Evolutionary conservation across 2,797 vertebrate species (phyloP).

Genomic region (Sebastes matsubarae): DNA sequence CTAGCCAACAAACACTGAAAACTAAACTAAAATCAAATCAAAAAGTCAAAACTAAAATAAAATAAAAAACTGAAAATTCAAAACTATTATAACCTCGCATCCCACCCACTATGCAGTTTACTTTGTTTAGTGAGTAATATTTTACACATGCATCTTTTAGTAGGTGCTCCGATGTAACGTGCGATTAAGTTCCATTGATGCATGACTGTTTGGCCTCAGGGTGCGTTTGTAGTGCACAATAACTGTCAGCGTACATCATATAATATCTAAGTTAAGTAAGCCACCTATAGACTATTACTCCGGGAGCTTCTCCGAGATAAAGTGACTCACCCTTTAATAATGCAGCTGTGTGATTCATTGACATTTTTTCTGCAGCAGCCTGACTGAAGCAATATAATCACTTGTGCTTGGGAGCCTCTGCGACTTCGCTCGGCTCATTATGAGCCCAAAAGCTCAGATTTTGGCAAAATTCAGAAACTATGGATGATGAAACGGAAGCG

Average conservation of each 20-base stretch:
- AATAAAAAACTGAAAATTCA: too few relatives aligned
- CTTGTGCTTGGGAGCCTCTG: constrained; percentile 19
- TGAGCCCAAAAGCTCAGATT: constrained; percentile 3
- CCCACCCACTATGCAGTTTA: not conserved
- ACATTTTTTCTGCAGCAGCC: constrained; percentile 63
- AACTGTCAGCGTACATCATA: constrained; percentile 13
- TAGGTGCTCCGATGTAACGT: not conserved
- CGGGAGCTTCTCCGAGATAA: constrained; percentile 34
- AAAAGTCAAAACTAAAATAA: too few relatives aligned
- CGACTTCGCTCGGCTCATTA: constrained; percentile 18
- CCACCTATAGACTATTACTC: constrained; percentile 37
- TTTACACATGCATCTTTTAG: not conserved
- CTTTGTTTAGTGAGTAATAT: not conserved
- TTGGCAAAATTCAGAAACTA: constrained; percentile 6
- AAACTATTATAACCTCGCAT: not conserved
- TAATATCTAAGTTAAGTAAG: constrained; percentile 26
- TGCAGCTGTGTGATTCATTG: constrained; percentile 55
- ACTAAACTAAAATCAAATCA: too few relatives aligned
- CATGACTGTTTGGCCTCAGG: not conserved
- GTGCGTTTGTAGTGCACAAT: not conserved
- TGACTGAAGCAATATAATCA: constrained; percentile 17
- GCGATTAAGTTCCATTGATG: not conserved
- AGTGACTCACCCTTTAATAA: constrained; percentile 60
- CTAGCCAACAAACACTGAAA: too few relatives aligned
- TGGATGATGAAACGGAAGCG: not conserved